A percentile compares a stretch with the other conserved stretches of the same genome.
These are phyloP conservation scores for Drosophila sechellia DNA, from an alignment of 1,140 invertebrate species.

Conservation along the genomic window DNA sequence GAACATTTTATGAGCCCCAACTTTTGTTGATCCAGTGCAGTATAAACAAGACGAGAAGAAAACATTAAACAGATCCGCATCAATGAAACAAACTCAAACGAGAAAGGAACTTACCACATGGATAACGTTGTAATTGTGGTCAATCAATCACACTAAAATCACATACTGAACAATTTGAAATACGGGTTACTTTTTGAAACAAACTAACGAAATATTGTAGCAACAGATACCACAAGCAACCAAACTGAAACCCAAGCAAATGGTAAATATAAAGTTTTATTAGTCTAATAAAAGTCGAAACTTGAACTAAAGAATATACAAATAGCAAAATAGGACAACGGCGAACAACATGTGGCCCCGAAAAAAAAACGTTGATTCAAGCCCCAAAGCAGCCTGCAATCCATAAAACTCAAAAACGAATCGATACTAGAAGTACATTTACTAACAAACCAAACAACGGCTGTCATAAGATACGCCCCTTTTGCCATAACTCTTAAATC, in stretches of 20 bases:
- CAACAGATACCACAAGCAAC: slow-evolving; percentile 33
- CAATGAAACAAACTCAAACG: slow-evolving; percentile 32
- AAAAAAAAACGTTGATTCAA: slow-evolving; percentile 8
- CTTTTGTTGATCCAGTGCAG: slow-evolving; percentile 23
- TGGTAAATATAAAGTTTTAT: slow-evolving; percentile 47
- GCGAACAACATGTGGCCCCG: slow-evolving; percentile 22
- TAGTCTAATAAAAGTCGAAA: slow-evolving; percentile 51
- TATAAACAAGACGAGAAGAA: slow-evolving; percentile 32
- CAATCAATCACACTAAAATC: slow-evolving; percentile 45
- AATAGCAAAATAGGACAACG: slow-evolving; percentile 34
- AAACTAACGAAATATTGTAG: slow-evolving; percentile 48
- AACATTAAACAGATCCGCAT: slow-evolving; percentile 33
- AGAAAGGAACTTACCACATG: slow-evolving; percentile 9
- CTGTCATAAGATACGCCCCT: slow-evolving; percentile 35
- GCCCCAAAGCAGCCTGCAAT: slow-evolving; percentile 29
- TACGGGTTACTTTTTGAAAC: slow-evolving; percentile 74
- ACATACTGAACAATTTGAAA: slow-evolving; percentile 65
- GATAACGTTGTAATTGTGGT: slow-evolving; percentile 33
- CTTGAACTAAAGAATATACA: slow-evolving; percentile 38
- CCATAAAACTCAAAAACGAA: slow-evolving; percentile 52
- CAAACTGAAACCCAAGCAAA: slow-evolving; percentile 37
- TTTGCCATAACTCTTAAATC: slow-evolving; percentile 18
- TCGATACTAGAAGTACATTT: slow-evolving; percentile 48
- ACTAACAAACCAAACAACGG: slow-evolving; percentile 21
- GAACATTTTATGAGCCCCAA: slow-evolving; percentile 48